Percentiles rank a stretch among this genome's conserved stretches.
Conservation (phyloP, 1,140 invertebrate species). For the Physella acuta region DNA sequence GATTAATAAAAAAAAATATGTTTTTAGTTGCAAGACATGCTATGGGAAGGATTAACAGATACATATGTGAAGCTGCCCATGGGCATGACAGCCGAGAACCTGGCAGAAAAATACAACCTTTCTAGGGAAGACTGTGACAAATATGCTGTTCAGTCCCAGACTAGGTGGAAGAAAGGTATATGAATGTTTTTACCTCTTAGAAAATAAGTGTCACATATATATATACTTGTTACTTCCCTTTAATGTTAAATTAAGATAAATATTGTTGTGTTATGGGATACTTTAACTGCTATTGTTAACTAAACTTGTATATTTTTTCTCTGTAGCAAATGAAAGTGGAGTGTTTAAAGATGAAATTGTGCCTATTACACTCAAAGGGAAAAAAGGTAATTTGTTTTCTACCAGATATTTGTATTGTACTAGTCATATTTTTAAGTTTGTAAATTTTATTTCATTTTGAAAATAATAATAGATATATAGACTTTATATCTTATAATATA, state of each 20-base stretch:
- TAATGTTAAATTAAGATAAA: background rate
- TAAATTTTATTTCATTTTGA: background rate
- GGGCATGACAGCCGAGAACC: conserved; percentile 96
- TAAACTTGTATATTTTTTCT: no score
- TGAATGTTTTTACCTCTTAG: no score
- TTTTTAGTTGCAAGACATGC: conserved; percentile 86
- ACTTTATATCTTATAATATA: no score
- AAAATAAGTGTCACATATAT: background rate
- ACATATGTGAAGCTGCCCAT: conserved; percentile 88
- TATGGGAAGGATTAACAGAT: conserved; percentile 92
- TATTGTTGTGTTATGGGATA: background rate
- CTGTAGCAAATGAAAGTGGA: conserved; percentile 80
- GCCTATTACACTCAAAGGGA: conserved; percentile 77
- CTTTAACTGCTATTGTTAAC: background rate
- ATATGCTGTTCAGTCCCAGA: conserved; percentile 80
- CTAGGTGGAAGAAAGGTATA: conserved; percentile 71
- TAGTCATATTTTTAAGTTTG: background rate
- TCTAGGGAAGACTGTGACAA: conserved; percentile 84
- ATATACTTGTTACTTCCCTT: no score
- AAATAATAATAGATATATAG: background rate
- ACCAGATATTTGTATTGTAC: background rate
- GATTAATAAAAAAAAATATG: no score
- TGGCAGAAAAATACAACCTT: conserved; percentile 87
- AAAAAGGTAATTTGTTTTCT: conserved; percentile 47
- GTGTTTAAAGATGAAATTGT: conserved; percentile 88